Evolutionary conservation across 2,113 vertebrate species (phyloP), one percentile per base, ranked within the genome.

Genomic region (Xyliphius kryptos): DNA sequence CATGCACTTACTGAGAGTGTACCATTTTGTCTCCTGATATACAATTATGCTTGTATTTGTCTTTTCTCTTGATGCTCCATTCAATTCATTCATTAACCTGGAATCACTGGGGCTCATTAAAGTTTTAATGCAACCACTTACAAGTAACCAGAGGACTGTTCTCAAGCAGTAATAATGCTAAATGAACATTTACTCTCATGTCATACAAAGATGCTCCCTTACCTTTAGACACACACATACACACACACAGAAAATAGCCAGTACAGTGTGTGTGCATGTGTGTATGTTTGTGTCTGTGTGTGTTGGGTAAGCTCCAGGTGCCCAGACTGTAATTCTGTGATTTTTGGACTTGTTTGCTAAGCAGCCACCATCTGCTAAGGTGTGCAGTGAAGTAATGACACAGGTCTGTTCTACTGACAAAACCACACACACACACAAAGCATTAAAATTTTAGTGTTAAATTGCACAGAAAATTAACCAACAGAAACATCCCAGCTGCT

Each of bases 361-460:
- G 44, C 67, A 55, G 4, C 56, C 52, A 63, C 59, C 52, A 63
- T 69, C 53, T 63, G 60, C 38, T 57, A 16, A 21, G 6, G 46
- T 57, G 37, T 57, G 20, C 38, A 57, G 46, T 48, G 13, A 6
- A 10, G 4, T 43, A 64, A 64, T 37, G 22, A 64, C 61, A 64
- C 32, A 32, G 26, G 26, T 32, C 26, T 32, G 26, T 32, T 40
- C n/a, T 26, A 22, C 40, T 44, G 16, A 20, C 41, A 4, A 26
- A 37, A 20, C 16, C 48, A 32, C 22, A 51, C 11, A 37, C 66
- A 47, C 46, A 38, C 47, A 56, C 26, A 48, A 11, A 41, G 7
- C 7, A 32, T 32, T 32, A 32, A 5, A 32, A 5, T 32, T 2
- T 5, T 5, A 32, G 26, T 32, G 26, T 32, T 32, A 32, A 3